phyloP scores from a whole-genome alignment of 2,888 invertebrate genomes.

The Coleophora deauratella region DNA sequence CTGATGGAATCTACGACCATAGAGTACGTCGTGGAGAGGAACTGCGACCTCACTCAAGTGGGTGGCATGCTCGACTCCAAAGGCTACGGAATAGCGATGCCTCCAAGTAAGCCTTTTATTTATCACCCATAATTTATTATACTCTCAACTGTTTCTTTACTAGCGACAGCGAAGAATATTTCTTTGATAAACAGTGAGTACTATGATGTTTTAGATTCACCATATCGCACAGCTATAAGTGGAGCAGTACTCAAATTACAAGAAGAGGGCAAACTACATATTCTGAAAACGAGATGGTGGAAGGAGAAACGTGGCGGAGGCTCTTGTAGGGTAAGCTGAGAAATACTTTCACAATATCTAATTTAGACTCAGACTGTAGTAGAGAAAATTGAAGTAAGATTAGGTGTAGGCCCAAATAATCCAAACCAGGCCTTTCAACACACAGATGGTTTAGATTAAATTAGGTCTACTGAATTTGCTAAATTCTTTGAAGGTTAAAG shows the following conservation, averaged over 20 bases:
- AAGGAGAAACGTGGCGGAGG: constrained; percentile 93
- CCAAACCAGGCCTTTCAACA: constrained; percentile 1
- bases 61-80: constrained; percentile 95
- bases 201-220: constrained; percentile 81
- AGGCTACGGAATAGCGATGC: constrained; percentile 96
- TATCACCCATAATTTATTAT: not conserved
- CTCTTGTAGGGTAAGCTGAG: constrained; percentile 81
- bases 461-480: not conserved
- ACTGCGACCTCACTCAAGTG: constrained; percentile 92
- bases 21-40: constrained; percentile 93
- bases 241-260: constrained; percentile 95
- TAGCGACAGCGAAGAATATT: too few species aligned
- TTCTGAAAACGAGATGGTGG: constrained; percentile 98
- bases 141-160: not conserved
- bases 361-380: constrained; percentile 2
- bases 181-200: too few species aligned
- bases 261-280: constrained; percentile 94
- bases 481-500: not conserved
- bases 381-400: constrained; percentile 9
- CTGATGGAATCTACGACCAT: constrained; percentile 98
- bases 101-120: constrained; percentile 80
- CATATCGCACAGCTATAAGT: constrained; percentile 94
- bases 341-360: constrained; percentile 3
- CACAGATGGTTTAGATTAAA: constrained; percentile 5
- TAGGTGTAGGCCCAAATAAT: constrained; percentile 3